Evolutionary conservation across 2,113 vertebrate genomes (phyloP), one percentile per base, ranked within the genome.

Genomic region (Oplegnathus fasciatus): DNA sequence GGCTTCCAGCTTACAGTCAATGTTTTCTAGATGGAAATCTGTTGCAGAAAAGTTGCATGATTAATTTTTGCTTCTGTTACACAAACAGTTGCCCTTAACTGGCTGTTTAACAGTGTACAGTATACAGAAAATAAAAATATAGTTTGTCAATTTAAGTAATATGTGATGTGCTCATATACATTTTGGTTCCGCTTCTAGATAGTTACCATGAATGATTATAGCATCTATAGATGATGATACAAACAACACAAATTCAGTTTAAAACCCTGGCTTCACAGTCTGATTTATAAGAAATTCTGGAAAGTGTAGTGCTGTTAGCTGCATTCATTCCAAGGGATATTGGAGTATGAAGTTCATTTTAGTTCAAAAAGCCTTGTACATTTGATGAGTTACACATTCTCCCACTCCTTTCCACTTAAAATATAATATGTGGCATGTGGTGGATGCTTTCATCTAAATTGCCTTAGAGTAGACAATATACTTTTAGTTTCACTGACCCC

Each of bases 331-430:
- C 28, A 86, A 83, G 58, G 69, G 50, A 88, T 65, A 66, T 5
- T 78, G 42, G 34, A 73, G 30, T 66, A 37, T 64, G 42, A 67
- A 74, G 82, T 90, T 87, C 64, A 57, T 8, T 67, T 66, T 22
- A 48, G 88, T 82, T 86, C 82, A 83, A 83, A 92, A 88, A 55
- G 66, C 78, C 66, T 84, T 77, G 42, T n/a, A 69, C 67, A 69
- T 86, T 80, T 75, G 77, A 83, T 85, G 52, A 65, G 77, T 73
- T 83, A 58, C 86, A 74, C 86, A 86, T 80, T 85, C 86, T 87
- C 89, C 86, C 82, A 89, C 89, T 90, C 90, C 20, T 80, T 89
- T 88, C 74, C 85, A 88, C 90, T 89, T 80, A 86, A 86, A 91
- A 81, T 75, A 74, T 57, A 72, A 89, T 87, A 76, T 67, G 66